phyloP scores from a whole-genome alignment of 2,888 invertebrate species.

The Tolmerus cingulatus region DNA sequence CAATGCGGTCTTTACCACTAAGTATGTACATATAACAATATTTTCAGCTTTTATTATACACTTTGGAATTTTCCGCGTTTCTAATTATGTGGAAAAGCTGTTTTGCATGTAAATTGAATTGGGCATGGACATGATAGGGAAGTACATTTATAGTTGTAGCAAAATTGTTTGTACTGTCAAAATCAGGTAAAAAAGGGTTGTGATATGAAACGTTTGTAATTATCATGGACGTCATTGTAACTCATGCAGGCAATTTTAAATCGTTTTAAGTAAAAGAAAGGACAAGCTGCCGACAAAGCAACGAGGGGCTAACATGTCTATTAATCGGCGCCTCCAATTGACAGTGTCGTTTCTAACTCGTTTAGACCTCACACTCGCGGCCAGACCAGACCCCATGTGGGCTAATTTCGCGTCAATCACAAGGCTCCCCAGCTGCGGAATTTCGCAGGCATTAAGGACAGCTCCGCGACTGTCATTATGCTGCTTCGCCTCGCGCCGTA shows the following conservation, averaged over 20 bases:
- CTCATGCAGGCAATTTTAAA: neutral
- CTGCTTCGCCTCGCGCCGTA: neutral
- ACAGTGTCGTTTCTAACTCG: slow-evolving; percentile 15
- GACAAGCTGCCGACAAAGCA: neutral
- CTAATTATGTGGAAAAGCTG: too few species aligned
- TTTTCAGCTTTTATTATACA: too few species aligned
- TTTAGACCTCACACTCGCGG: neutral
- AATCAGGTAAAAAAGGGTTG: too few species aligned
- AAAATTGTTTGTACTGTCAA: too few species aligned
- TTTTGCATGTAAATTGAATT: too few species aligned
- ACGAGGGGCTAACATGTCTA: neutral
- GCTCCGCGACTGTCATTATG: neutral
- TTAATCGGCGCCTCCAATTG: slow-evolving; percentile 23
- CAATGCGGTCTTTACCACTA: too few species aligned
- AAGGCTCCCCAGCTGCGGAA: neutral
- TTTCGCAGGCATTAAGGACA: neutral
- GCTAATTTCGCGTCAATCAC: neutral
- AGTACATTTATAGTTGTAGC: too few species aligned
- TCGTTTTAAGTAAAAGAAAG: neutral
- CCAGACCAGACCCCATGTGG: neutral
- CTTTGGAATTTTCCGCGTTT: too few species aligned
- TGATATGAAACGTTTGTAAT: too few species aligned
- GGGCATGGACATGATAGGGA: too few species aligned
- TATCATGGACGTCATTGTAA: too few species aligned
- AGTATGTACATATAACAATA: too few species aligned